phyloP scores from a whole-genome alignment of 2,797 vertebrate genomes.

The Kryptopterus vitreolus region DNA sequence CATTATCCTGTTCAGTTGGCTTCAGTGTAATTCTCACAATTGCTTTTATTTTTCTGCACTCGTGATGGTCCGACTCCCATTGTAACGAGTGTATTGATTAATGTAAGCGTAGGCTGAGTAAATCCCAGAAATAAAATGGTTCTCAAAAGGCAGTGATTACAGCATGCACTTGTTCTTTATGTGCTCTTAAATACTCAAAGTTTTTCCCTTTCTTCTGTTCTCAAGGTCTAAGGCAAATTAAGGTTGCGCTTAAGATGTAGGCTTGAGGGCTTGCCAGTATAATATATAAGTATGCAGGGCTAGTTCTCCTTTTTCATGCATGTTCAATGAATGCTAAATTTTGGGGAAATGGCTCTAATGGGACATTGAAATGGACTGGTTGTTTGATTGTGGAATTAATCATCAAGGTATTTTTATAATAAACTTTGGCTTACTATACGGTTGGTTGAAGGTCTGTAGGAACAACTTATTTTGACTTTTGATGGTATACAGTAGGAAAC shows the following conservation, averaged over 20 bases:
- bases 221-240: not conserved
- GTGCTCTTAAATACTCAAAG: constrained; percentile 11
- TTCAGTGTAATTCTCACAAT: not conserved
- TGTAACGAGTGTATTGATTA: constrained; percentile 51
- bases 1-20: constrained; percentile 14
- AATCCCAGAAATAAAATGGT: constrained; percentile 28
- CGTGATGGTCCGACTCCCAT: constrained; percentile 31
- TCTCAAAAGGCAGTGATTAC: constrained; percentile 41
- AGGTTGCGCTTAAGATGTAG: not conserved
- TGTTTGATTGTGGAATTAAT: not conserved
- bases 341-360: not conserved
- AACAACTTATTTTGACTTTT: not conserved
- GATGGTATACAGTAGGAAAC: not conserved
- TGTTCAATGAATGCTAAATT: not conserved
- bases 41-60: constrained; percentile 28
- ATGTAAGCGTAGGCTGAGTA: constrained; percentile 46
- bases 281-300: not conserved
- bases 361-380: not conserved
- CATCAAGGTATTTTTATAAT: not conserved
- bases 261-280: not conserved
- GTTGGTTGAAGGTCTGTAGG: not conserved
- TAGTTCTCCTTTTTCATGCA: not conserved
- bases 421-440: not conserved
- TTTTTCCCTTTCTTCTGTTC: not conserved
- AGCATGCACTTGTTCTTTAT: constrained; percentile 24